Conservation (phyloP, 1,140 invertebrate genomes). For the Diabrotica virgifera region DNA sequence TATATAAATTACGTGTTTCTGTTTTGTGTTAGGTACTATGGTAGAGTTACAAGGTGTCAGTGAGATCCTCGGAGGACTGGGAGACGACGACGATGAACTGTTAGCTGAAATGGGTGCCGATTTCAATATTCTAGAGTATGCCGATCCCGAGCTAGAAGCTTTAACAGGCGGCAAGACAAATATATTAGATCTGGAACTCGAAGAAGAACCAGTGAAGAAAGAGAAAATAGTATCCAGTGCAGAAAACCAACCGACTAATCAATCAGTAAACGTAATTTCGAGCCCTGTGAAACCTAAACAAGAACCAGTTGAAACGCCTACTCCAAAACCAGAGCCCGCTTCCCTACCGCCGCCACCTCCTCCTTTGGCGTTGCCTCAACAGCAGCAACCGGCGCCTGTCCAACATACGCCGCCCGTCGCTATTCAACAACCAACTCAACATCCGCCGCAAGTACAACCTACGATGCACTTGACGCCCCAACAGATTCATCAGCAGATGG, state of each 20-base stretch:
- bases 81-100: slow-evolving; percentile 84
- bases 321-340: not conserved
- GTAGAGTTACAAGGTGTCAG: slow-evolving; percentile 70
- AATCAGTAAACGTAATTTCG: slow-evolving; percentile 16
- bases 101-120: slow-evolving; percentile 88
- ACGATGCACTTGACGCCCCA: slow-evolving; percentile 29
- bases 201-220: slow-evolving; percentile 63
- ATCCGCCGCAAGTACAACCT: slow-evolving; percentile 21
- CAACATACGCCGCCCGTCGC: slow-evolving; percentile 11
- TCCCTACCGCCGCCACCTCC: slow-evolving; percentile 24
- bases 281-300: not conserved
- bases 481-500: slow-evolving; percentile 49
- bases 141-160: slow-evolving; percentile 88
- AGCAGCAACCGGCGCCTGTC: slow-evolving; percentile 19
- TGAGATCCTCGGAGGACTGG: slow-evolving; percentile 76
- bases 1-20: not conserved
- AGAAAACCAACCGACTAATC: slow-evolving; percentile 13
- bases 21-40: slow-evolving; percentile 53
- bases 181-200: slow-evolving; percentile 69
- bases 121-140: slow-evolving; percentile 94
- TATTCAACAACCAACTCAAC: slow-evolving; percentile 11
- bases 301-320: not conserved
- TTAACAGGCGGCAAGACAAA: slow-evolving; percentile 72
- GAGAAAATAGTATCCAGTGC: slow-evolving; percentile 47
- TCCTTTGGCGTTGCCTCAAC: slow-evolving; percentile 30